A percentile compares a stretch with the other conserved stretches of the same genome.
phyloP scores from a whole-genome alignment of 2,113 vertebrate species.

The Felis chaus region DNA sequence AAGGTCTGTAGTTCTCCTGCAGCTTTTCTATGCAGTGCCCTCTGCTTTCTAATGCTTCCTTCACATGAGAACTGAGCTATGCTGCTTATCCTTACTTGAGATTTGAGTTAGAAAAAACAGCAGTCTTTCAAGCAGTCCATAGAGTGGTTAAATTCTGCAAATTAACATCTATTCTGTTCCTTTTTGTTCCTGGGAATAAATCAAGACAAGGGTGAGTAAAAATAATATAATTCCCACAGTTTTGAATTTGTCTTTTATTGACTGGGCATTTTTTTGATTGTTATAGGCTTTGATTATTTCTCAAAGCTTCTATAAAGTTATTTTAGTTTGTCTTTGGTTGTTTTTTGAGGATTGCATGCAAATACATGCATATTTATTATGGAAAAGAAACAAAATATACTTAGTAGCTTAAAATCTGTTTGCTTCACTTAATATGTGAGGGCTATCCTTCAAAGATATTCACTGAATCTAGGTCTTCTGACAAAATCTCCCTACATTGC shows the following conservation, averaged over 20 bases:
- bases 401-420: not conserved
- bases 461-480: not conserved
- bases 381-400: not conserved
- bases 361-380: not conserved
- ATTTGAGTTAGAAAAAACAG: not conserved
- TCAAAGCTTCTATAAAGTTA: not conserved
- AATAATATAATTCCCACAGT: not conserved
- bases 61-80: not conserved
- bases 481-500: not conserved
- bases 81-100: not conserved
- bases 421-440: not conserved
- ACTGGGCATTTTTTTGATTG: not conserved
- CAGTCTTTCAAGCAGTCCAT: not conserved
- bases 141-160: not conserved
- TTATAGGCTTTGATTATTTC: not conserved
- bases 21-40: not conserved
- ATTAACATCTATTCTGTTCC: not conserved
- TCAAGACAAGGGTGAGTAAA: not conserved
- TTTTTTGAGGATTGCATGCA: not conserved
- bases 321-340: not conserved
- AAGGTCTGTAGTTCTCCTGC: not conserved
- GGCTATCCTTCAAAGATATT: not conserved
- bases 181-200: not conserved
- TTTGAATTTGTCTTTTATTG: not conserved
- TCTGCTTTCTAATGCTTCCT: not conserved